A percentile compares a stretch with the other conserved stretches of the same genome.
These are phyloP conservation scores for Trissonchulus sp. DNA, from an alignment of 2,888 invertebrate genomes.

Conservation along the genomic window DNA sequence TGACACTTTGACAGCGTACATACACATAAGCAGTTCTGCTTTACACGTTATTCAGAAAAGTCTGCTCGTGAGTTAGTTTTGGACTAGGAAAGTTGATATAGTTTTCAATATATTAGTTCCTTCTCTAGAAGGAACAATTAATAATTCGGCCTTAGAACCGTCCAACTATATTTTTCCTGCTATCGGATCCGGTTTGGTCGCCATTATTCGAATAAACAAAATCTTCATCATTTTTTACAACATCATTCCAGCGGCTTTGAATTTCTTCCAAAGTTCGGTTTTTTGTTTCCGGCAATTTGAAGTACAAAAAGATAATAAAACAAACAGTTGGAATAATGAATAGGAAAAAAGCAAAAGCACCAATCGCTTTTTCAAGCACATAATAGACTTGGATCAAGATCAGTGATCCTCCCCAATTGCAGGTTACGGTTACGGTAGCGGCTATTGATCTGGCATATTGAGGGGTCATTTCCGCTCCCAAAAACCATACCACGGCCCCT, in stretches of 20 bases:
- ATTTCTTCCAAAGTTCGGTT: slow-evolving; percentile 95
- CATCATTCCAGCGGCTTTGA: slow-evolving; percentile 34
- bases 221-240: too few relatives aligned
- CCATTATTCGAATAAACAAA: too few relatives aligned
- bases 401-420: slow-evolving; percentile 17
- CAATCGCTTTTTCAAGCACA: slow-evolving; percentile 16
- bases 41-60: too few relatives aligned
- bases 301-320: slow-evolving; percentile 18
- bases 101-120: too few relatives aligned
- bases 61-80: too few relatives aligned
- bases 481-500: slow-evolving; percentile 31
- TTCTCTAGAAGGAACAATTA: too few relatives aligned
- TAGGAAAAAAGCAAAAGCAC: slow-evolving; percentile 23
- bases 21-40: too few relatives aligned
- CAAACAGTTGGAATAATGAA: slow-evolving; percentile 23
- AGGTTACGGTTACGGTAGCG: slow-evolving; percentile 21
- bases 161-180: too few relatives aligned
- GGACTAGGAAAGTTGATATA: too few relatives aligned
- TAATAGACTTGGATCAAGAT: background rate
- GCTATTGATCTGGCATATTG: slow-evolving; percentile 25
- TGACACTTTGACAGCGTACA: too few relatives aligned
- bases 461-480: slow-evolving; percentile 29
- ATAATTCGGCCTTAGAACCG: too few relatives aligned
- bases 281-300: slow-evolving; percentile 91
- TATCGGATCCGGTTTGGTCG: too few relatives aligned